phyloP scores from a whole-genome alignment of 2,113 vertebrate genomes.

The Bothrops jararaca region DNA sequence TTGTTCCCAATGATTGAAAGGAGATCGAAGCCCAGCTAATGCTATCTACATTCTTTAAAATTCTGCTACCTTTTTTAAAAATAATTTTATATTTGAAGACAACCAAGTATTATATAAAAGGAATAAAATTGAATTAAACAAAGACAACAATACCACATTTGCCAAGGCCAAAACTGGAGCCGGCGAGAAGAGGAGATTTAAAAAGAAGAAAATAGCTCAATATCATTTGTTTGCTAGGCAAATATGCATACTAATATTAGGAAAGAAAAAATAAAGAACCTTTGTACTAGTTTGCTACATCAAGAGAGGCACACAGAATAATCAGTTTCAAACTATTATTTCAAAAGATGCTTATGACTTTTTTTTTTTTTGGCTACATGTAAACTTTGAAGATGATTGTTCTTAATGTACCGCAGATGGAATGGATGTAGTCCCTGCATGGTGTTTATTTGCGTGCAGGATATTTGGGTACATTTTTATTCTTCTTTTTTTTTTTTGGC shows the following conservation, averaged over 20 bases:
- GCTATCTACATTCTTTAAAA: constrained; percentile 37
- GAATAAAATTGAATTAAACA: constrained; percentile 75
- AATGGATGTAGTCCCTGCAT: neutral
- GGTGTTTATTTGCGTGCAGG: neutral
- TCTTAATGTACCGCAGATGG: neutral
- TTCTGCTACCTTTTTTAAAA: neutral
- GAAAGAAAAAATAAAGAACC: constrained; percentile 83
- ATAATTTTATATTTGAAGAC: constrained; percentile 58
- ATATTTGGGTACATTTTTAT: neutral
- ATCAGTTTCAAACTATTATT: constrained; percentile 77
- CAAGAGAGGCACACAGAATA: constrained; percentile 84
- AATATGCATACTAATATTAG: constrained; percentile 78
- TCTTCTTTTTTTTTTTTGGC: constrained; percentile 74
- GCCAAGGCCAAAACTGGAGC: constrained; percentile 72
- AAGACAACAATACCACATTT: constrained; percentile 58
- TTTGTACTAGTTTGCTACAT: constrained; percentile 84
- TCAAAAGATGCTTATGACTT: constrained; percentile 82
- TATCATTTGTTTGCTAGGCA: constrained; percentile 82
- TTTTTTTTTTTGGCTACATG: constrained; percentile 82
- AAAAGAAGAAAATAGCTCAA: constrained; percentile 79
- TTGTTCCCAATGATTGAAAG: neutral
- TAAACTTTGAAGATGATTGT: constrained; percentile 74
- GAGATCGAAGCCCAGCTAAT: neutral
- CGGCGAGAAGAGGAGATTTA: neutral
- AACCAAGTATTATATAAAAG: constrained; percentile 67